Evolutionary conservation across 2,888 invertebrate genomes (phyloP).

Genomic region (Xanthia togata): DNA sequence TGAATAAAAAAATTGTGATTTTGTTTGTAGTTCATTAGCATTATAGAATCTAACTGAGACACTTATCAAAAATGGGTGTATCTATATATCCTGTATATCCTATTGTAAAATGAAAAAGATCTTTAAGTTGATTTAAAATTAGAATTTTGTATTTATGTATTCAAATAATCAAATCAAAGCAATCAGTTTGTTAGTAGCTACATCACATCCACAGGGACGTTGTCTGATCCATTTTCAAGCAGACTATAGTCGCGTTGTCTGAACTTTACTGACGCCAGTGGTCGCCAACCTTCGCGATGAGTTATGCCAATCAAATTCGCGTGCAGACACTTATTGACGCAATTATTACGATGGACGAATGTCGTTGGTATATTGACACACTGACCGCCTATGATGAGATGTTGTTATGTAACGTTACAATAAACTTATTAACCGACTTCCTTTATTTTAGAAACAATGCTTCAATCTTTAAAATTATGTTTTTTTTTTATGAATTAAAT

Average conservation of each 20-base stretch:
- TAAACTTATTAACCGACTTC: no score
- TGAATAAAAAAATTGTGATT: no score
- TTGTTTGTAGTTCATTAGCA: no score
- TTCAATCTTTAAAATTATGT: neutral
- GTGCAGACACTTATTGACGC: constrained; percentile 49
- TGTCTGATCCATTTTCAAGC: neutral
- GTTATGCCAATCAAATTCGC: constrained; percentile 60
- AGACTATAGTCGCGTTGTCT: neutral
- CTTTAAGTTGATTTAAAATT: neutral
- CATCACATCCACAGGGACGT: neutral
- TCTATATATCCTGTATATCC: no score
- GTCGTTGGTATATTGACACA: constrained; percentile 30
- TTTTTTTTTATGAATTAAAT: neutral
- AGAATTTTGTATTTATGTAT: neutral
- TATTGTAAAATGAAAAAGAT: neutral
- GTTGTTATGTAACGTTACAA: neutral
- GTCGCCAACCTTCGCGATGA: constrained; percentile 51
- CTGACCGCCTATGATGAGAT: constrained; percentile 1
- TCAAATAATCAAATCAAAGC: neutral
- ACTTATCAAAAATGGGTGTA: no score
- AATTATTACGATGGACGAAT: constrained; percentile 45
- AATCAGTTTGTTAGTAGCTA: neutral
- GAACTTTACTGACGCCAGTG: constrained; percentile 23
- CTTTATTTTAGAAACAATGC: no score
- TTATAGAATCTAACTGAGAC: no score